Conservation (phyloP, 2,797 vertebrate genomes). For the Platyrinchus mystaceus region DNA sequence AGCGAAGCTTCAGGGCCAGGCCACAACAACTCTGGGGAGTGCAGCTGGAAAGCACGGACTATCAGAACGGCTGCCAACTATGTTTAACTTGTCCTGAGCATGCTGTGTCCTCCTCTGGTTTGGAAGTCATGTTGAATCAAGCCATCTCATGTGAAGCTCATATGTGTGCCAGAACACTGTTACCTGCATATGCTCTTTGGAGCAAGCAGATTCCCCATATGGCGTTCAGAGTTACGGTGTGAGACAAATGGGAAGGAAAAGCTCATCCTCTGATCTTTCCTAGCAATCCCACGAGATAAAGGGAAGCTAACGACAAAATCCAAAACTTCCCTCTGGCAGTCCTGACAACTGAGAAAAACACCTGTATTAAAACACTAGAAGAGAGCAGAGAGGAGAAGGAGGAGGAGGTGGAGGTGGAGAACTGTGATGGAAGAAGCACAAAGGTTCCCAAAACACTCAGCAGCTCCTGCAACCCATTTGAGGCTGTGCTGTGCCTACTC, state of each 20-base stretch:
- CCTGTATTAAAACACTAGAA: background rate
- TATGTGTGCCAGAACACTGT: background rate
- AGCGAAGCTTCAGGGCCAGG: rapidly evolving
- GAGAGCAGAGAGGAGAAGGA: background rate
- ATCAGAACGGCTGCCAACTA: background rate
- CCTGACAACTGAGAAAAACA: background rate
- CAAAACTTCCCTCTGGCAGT: background rate
- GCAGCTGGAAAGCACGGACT: background rate
- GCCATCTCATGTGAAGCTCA: background rate
- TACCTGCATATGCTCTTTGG: background rate
- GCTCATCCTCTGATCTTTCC: background rate
- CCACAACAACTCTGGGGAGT: rapidly evolving
- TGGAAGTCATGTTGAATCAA: background rate
- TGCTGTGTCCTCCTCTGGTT: background rate
- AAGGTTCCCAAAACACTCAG: background rate
- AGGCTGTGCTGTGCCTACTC: background rate
- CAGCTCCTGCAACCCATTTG: background rate
- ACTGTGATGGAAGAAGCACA: background rate
- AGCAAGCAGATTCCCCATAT: background rate
- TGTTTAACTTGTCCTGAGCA: background rate
- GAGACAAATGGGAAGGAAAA: background rate
- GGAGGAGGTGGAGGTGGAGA: background rate
- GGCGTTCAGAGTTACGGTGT: background rate
- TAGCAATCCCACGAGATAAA: background rate
- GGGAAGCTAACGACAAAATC: background rate